A percentile compares a stretch with the other conserved stretches of the same genome.
phyloP scores from a whole-genome alignment of 2,888 invertebrate species.

The Schrankia costaestrigalis region DNA sequence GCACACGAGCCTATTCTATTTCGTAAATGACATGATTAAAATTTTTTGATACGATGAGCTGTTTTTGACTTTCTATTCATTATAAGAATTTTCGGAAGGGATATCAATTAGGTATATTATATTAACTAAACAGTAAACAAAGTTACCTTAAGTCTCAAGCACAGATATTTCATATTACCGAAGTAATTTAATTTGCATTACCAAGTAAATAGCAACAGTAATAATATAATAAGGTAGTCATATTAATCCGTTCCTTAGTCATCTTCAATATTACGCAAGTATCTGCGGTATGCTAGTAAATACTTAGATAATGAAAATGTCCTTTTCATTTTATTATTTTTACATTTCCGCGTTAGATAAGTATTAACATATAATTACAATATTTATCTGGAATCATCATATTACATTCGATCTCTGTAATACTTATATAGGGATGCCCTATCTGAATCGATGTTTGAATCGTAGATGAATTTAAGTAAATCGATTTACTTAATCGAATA shows the following conservation, averaged over 20 bases:
- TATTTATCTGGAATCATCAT: slow-evolving; percentile 18
- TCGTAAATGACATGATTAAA: no score
- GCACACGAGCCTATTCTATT: no score
- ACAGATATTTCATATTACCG: neutral
- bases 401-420: slow-evolving; percentile 21
- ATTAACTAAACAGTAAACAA: no score
- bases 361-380: slow-evolving; percentile 19
- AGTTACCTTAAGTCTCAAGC: no score
- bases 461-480: no score
- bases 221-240: slow-evolving; percentile 1
- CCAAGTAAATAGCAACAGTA: slow-evolving; percentile 1
- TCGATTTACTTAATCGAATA: no score
- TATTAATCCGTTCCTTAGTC: neutral
- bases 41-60: no score
- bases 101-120: no score
- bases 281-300: slow-evolving; percentile 1
- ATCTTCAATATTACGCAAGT: slow-evolving; percentile 3
- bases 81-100: no score
- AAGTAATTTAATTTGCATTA: slow-evolving; percentile 3
- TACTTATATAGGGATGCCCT: no score
- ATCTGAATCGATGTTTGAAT: no score
- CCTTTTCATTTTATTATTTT: slow-evolving; percentile 13
- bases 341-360: slow-evolving; percentile 21
- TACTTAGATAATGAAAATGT: slow-evolving; percentile 6
- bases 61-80: no score